Evolutionary conservation across 2,888 invertebrate species (phyloP).

Genomic region (Apoderus coryli): DNA sequence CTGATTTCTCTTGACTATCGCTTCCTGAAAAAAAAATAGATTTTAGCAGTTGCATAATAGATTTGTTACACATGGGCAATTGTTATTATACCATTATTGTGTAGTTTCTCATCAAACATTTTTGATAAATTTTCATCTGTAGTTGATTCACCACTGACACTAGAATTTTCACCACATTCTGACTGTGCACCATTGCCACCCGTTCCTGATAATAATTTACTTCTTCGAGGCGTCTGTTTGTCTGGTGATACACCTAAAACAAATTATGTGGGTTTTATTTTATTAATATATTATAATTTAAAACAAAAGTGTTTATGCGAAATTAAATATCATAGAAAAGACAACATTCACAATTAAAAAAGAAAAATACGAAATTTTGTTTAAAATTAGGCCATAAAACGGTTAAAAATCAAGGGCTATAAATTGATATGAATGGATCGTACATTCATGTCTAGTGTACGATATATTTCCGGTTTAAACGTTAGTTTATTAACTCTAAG

Average conservation of each 20-base stretch:
- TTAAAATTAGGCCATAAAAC: no score
- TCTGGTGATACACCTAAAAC: conserved; percentile 53
- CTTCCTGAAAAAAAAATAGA: conserved; percentile 1
- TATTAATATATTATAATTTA: conserved; percentile 1
- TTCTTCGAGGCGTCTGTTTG: conserved; percentile 58
- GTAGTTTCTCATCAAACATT: conserved; percentile 34
- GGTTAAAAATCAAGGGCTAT: no score
- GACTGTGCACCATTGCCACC: conserved; percentile 29
- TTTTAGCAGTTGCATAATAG: neutral
- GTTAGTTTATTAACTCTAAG: no score
- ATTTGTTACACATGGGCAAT: neutral
- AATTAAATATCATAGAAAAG: no score
- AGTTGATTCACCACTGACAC: conserved; percentile 21
- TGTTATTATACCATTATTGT: conserved; percentile 26
- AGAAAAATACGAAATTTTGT: no score
- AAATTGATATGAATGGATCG: no score
- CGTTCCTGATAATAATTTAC: conserved; percentile 31
- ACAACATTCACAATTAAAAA: no score
- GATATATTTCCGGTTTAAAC: no score
- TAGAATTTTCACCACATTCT: conserved; percentile 25
- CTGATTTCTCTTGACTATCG: conserved; percentile 13
- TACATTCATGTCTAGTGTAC: no score
- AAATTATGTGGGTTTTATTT: conserved; percentile 3
- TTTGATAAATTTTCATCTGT: conserved; percentile 26
- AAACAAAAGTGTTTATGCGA: no score